A percentile compares a stretch with the other conserved stretches of the same genome.
Conservation (phyloP, 2,113 vertebrate species). For the Galeopterus variegatus region DNA sequence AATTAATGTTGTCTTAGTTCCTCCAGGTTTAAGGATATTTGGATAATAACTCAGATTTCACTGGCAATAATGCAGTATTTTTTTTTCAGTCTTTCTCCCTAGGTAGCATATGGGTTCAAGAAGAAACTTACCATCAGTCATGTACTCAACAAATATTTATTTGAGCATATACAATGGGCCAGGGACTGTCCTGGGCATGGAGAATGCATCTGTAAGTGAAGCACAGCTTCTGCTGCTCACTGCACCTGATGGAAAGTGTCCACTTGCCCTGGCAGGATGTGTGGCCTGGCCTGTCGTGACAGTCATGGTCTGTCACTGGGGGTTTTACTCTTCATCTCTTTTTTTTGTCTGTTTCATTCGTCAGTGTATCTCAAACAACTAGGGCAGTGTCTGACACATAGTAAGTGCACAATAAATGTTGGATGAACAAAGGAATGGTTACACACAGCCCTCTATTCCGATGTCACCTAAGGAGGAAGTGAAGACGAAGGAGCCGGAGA, state of each 20-base stretch:
- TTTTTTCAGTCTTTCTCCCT: not conserved
- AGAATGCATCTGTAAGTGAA: not conserved
- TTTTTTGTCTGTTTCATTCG: not conserved
- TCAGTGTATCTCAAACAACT: not conserved
- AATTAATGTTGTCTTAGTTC: not conserved
- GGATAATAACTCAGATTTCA: not conserved
- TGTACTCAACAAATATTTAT: not conserved
- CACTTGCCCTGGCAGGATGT: fast-evolving
- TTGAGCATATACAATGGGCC: not conserved
- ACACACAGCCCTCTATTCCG: not conserved
- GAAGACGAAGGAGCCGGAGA: not conserved
- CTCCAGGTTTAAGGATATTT: not conserved
- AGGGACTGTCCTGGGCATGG: fast-evolving
- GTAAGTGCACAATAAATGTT: not conserved
- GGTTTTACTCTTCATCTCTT: not conserved
- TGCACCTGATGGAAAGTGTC: no score
- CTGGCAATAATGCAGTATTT: not conserved
- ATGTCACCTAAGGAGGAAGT: not conserved
- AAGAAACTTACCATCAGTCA: not conserved
- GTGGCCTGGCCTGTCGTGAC: not conserved
- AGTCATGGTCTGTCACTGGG: not conserved
- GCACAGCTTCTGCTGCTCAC: not conserved
- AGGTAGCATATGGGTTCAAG: not conserved
- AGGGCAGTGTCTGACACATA: not conserved
- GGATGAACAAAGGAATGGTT: not conserved